These are phyloP conservation scores for Drosophila subpulchrella DNA, from an alignment of 1,140 invertebrate species.

Conservation along the genomic window DNA sequence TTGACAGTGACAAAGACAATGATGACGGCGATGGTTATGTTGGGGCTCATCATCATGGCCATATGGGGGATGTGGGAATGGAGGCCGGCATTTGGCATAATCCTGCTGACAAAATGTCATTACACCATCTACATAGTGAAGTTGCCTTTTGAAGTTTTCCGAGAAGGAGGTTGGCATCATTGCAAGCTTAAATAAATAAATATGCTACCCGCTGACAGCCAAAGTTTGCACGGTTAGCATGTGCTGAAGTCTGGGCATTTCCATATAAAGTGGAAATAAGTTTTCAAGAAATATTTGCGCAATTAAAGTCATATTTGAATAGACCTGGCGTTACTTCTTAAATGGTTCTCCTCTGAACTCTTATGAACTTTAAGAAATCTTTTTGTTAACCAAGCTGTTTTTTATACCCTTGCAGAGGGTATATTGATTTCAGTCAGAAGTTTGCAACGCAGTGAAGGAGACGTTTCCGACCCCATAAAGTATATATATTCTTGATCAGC, in stretches of 20 bases:
- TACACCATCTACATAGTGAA: slow-evolving; percentile 67
- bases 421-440: no score
- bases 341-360: background rate
- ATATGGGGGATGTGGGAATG: background rate
- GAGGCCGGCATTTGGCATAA: slow-evolving; percentile 64
- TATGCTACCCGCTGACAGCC: slow-evolving; percentile 11
- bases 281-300: slow-evolving; percentile 26
- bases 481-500: no score
- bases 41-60: slow-evolving; percentile 22
- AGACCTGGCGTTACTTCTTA: background rate
- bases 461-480: no score
- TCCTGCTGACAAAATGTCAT: slow-evolving; percentile 77
- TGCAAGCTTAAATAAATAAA: slow-evolving; percentile 39
- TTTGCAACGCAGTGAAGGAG: no score
- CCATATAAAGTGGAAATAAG: slow-evolving; percentile 20
- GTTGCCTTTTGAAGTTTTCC: slow-evolving; percentile 67
- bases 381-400: no score
- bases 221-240: slow-evolving; percentile 6
- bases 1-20: slow-evolving; percentile 79
- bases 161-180: background rate
- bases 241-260: slow-evolving; percentile 7
- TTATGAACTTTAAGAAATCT: no score
- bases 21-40: slow-evolving; percentile 54
- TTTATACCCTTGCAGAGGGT: no score
- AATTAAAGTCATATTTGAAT: slow-evolving; percentile 17